Evolutionary conservation across 2,797 vertebrate species (phyloP).

Genomic region (Cynopterus sphinx): DNA sequence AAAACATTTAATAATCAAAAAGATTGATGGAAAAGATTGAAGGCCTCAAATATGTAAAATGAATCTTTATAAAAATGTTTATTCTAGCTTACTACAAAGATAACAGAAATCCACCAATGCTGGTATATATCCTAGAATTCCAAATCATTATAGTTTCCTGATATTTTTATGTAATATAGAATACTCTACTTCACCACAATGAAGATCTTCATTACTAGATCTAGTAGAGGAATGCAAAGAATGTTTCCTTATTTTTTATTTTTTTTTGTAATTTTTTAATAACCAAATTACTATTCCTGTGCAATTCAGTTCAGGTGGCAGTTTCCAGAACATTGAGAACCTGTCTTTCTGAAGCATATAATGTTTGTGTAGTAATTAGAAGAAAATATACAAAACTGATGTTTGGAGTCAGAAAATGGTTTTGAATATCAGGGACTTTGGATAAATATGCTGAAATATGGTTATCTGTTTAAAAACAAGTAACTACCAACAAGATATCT

Average conservation of each 20-base stretch:
- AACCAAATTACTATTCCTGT: neutral
- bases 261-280: neutral
- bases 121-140: neutral
- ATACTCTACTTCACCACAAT: neutral
- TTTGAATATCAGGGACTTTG: neutral
- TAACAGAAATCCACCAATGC: neutral
- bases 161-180: neutral
- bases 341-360: neutral
- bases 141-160: neutral
- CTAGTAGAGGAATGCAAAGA: neutral
- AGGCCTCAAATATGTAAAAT: neutral
- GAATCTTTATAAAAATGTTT: neutral
- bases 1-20: slow-evolving; percentile 22
- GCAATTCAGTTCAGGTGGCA: neutral
- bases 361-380: neutral
- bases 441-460: neutral
- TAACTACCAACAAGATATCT: neutral
- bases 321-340: neutral
- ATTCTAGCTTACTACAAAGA: neutral
- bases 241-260: neutral
- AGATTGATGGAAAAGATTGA: neutral
- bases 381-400: neutral
- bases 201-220: neutral
- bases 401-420: neutral
- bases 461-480: neutral